Conservation (phyloP, 2,113 vertebrate genomes). For the Mirza zaza region DNA sequence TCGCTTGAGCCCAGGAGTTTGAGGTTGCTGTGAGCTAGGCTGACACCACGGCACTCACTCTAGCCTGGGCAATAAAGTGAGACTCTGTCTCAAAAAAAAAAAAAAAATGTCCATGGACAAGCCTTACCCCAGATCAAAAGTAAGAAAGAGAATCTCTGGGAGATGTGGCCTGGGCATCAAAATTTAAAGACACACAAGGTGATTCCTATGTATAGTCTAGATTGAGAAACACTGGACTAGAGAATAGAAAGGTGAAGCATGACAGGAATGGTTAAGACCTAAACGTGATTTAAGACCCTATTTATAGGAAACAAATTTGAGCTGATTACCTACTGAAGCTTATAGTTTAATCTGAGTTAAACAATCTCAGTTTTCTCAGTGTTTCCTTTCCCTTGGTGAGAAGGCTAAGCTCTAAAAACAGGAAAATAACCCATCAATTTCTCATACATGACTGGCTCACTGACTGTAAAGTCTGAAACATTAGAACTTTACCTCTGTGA, state of each 20-base stretch:
- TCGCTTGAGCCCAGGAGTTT: no score
- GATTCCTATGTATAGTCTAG: not conserved
- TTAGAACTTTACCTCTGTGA: slow-evolving; percentile 44
- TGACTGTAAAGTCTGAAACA: not conserved
- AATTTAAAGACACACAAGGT: slow-evolving; percentile 5
- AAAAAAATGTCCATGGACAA: not conserved
- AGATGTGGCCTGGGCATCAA: not conserved
- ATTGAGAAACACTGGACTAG: not conserved
- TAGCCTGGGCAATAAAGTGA: no score
- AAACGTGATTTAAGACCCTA: not conserved
- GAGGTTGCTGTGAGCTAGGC: no score
- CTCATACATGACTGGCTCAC: not conserved
- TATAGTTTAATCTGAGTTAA: slow-evolving; percentile 36
- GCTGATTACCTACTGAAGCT: not conserved
- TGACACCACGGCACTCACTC: no score
- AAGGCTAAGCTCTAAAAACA: slow-evolving; percentile 17
- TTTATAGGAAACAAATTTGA: slow-evolving; percentile 27
- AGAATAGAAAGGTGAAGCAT: not conserved
- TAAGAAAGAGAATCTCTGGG: not conserved
- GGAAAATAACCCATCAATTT: slow-evolving; percentile 27
- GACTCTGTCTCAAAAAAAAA: no score
- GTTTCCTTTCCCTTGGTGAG: slow-evolving; percentile 37
- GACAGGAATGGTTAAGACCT: not conserved
- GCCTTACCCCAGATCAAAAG: slow-evolving; percentile 1
- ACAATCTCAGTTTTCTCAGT: slow-evolving; percentile 3